Evolutionary conservation across 2,888 invertebrate species (phyloP).

Genomic region (Andrena fulva): DNA sequence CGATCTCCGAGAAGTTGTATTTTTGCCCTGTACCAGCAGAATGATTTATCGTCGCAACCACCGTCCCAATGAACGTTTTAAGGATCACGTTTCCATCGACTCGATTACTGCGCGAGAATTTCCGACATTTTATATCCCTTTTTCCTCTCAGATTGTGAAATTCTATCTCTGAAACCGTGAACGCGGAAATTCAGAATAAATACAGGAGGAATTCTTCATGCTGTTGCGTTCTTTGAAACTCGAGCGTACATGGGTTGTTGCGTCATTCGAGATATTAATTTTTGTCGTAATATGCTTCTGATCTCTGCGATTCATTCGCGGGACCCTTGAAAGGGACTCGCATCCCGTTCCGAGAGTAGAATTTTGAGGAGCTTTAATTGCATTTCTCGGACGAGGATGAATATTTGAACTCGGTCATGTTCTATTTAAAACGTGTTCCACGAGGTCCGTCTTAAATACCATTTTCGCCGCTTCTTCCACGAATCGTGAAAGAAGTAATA

Average conservation of each 20-base stretch:
- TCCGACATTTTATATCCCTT: background rate
- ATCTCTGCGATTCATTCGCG: background rate
- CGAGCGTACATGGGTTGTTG: background rate
- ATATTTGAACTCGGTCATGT: constrained; percentile 34
- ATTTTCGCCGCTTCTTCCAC: background rate
- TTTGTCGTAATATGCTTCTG: background rate
- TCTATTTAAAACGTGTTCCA: constrained; percentile 37
- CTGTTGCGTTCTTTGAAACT: background rate
- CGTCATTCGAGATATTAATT: background rate
- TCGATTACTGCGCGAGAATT: background rate
- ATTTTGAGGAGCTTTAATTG: constrained; percentile 39
- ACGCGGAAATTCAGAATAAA: constrained; percentile 1
- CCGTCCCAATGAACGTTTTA: background rate
- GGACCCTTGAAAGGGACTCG: background rate
- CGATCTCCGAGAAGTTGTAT: constrained; percentile 31
- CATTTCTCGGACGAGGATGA: constrained; percentile 10
- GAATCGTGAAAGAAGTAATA: background rate
- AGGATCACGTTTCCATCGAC: background rate
- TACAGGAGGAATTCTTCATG: background rate
- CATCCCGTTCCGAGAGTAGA: background rate
- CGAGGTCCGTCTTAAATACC: constrained; percentile 17
- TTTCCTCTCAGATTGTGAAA: background rate
- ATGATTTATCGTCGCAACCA: constrained; percentile 8
- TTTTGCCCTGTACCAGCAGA: constrained; percentile 25
- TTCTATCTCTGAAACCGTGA: background rate